Evolutionary conservation across 1,140 invertebrate genomes (phyloP), one percentile per base, ranked within the genome.

Genomic region (Archegozetes longisetosus): DNA sequence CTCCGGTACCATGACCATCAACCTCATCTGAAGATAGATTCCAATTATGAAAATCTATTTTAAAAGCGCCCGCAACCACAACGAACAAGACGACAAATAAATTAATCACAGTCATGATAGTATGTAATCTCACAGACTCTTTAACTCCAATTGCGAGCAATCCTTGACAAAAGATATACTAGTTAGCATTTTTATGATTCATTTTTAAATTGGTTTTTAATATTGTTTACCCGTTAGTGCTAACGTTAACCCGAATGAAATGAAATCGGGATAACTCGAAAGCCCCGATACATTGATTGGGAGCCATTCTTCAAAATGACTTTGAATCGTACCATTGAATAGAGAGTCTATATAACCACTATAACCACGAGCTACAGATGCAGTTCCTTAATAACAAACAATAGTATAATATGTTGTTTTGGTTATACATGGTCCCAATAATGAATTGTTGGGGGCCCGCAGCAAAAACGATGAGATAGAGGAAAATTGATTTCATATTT

Each of bases 71-170:
- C 62, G 82, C 81, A 0, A 91, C 76, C 1, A 94, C 76, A 2
- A 92, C 84, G 56, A 85, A 84, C 0, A 77, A 59, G n/a, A 96
- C 84, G 0, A 90, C 88, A 0, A 79, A 55, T 55, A 95, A 68
- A 73, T 95, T 95, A 13, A 94, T 74, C 0, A 77, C 73, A 0
- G 90, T 93, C 70, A 94, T 93, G 13, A 91, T 75, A 67, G 90
- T 94, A 72, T 93, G 94, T 52, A 94, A 74, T 32, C 80, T 78
- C 3, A 88, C 84, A 0, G 89, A 93, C 70, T 93, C 88, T 67
- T 82, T 86, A 17, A 89, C 88, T 25, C 90, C 90, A 53, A 84
- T 71, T 0, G 81, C 80, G 4, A 93, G 74, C 13, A 58, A 12
- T n/a, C n/a, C n/a, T n/a, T n/a, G n/a, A n/a, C n/a, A n/a, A n/a